Evolutionary conservation across 1,140 invertebrate genomes (phyloP).

Genomic region (Zaprionus camerounensis): DNA sequence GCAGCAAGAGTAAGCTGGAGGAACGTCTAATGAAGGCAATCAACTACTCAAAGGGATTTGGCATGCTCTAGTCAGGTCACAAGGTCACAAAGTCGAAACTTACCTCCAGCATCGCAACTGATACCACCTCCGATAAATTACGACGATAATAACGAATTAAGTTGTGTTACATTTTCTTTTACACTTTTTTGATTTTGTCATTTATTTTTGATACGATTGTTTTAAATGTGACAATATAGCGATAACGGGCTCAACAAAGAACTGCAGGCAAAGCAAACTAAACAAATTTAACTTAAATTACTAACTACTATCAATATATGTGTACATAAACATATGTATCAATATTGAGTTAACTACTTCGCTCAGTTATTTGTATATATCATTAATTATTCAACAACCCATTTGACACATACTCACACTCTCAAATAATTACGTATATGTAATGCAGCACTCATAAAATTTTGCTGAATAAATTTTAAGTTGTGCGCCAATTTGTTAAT

Average conservation of each 20-base stretch:
- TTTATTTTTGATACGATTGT: conserved; percentile 79
- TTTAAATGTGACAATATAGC: conserved; percentile 73
- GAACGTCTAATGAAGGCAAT: conserved; percentile 96
- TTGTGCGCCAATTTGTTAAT: conserved; percentile 44
- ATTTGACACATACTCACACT: conserved; percentile 33
- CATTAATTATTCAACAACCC: conserved; percentile 30
- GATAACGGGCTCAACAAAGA: conserved; percentile 47
- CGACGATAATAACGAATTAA: conserved; percentile 31
- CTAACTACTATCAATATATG: conserved; percentile 19
- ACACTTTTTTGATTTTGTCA: conserved; percentile 51
- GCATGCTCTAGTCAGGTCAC: conserved; percentile 88
- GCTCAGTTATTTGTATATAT: conserved; percentile 71
- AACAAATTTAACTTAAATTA: conserved; percentile 24
- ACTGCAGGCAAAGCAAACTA: conserved; percentile 40
- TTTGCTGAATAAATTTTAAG: conserved; percentile 74
- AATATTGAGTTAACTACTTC: conserved; percentile 49
- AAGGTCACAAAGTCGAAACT: conserved; percentile 16
- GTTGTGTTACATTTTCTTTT: conserved; percentile 62
- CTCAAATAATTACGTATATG: conserved; percentile 51
- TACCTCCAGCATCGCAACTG: conserved; percentile 66
- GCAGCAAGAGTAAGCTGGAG: conserved; percentile 91
- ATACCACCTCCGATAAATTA: conserved; percentile 67
- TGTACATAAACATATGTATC: conserved; percentile 13
- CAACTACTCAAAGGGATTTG: conserved; percentile 94
- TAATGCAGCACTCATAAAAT: conserved; percentile 51